phyloP scores from a whole-genome alignment of 2,113 vertebrate genomes.

The Psettodes erumei region DNA sequence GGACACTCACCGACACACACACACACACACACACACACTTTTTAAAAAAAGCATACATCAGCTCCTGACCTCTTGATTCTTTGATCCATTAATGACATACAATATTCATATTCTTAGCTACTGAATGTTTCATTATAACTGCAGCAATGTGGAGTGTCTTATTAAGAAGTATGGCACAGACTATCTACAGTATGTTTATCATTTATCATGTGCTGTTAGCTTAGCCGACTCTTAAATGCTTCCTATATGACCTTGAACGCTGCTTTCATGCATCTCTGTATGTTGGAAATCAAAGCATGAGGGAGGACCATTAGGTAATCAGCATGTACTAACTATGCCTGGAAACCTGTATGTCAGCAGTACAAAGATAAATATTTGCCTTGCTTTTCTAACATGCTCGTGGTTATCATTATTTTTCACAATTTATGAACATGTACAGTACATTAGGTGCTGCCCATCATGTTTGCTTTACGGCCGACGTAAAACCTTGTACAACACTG shows the following conservation, averaged over 20 bases:
- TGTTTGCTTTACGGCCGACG: constrained; percentile 41
- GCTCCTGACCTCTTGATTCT: constrained; percentile 60
- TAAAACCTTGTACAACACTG: constrained; percentile 28
- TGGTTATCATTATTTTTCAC: constrained; percentile 39
- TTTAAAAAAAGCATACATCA: constrained; percentile 12
- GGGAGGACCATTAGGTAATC: constrained; percentile 39
- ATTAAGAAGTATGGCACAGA: constrained; percentile 52
- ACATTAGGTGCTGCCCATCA: constrained; percentile 22
- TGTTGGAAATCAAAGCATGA: constrained; percentile 47
- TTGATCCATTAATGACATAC: constrained; percentile 72
- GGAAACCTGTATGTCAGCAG: constrained; percentile 12
- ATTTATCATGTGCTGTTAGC: constrained; percentile 55
- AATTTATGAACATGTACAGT: constrained; percentile 33
- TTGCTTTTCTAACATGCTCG: constrained; percentile 21
- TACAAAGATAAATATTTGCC: constrained; percentile 55
- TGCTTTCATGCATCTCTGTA: constrained; percentile 8
- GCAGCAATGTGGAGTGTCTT: constrained; percentile 57
- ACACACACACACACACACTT: not conserved
- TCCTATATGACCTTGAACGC: constrained; percentile 51
- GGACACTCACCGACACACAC: not conserved
- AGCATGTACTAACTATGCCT: constrained; percentile 23
- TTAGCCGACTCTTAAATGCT: constrained; percentile 22
- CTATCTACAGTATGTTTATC: constrained; percentile 51
- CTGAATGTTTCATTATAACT: constrained; percentile 73
- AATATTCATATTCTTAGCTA: constrained; percentile 68